phyloP scores from a whole-genome alignment of 2,797 vertebrate genomes.

The Steatocranus sp. region DNA sequence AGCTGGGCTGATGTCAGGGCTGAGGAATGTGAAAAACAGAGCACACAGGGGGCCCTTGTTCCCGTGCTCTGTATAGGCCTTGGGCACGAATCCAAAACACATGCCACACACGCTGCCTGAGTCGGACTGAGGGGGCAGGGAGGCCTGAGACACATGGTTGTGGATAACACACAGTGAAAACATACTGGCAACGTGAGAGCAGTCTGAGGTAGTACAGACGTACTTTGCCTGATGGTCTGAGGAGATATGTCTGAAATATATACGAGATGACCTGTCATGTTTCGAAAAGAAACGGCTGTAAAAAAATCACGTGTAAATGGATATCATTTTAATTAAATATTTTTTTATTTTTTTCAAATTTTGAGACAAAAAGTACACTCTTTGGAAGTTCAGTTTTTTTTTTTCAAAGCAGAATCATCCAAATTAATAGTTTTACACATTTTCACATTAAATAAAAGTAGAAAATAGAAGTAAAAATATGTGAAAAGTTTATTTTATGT shows the following conservation, averaged over 20 bases:
- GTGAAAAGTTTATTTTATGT: not conserved
- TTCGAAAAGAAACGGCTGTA: not conserved
- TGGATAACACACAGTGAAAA: not conserved
- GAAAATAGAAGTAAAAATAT: not conserved
- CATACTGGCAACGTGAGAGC: not conserved
- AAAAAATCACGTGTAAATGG: not conserved
- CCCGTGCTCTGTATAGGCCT: constrained; percentile 46
- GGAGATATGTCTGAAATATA: not conserved
- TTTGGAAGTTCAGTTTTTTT: not conserved
- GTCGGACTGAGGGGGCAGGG: not conserved
- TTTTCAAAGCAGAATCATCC: not conserved
- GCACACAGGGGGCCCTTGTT: constrained; percentile 71
- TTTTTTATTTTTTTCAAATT: not conserved
- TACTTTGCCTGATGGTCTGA: not conserved
- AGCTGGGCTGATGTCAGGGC: constrained; percentile 65
- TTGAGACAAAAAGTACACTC: not conserved
- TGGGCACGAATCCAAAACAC: constrained; percentile 48
- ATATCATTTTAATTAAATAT: not conserved
- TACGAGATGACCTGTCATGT: not conserved
- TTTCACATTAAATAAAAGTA: not conserved
- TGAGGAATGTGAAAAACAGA: constrained; percentile 70
- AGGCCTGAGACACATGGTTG: no score
- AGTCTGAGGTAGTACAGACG: not conserved
- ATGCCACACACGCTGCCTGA: constrained; percentile 62
- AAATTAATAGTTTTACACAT: not conserved